Conservation (phyloP, 1,140 invertebrate genomes). For the Plutomurus gul region DNA sequence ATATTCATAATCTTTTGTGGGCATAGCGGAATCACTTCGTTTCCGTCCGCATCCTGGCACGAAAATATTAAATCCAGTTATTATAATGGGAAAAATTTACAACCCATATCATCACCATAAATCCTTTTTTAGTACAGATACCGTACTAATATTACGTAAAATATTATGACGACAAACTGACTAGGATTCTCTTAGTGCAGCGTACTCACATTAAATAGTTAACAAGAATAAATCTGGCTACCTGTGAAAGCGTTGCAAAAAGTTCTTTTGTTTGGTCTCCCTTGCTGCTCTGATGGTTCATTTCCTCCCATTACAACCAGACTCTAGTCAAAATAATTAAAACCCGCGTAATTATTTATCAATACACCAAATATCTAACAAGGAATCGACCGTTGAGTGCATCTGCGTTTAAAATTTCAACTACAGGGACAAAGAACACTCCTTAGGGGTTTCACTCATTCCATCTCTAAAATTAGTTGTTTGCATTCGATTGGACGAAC, state of each 20-base stretch:
- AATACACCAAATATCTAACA: neutral
- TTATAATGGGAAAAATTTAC: neutral
- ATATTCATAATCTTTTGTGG: slow-evolving; percentile 70
- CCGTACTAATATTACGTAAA: too few relatives aligned
- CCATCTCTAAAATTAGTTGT: too few relatives aligned
- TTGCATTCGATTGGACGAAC: too few relatives aligned
- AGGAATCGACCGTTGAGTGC: neutral
- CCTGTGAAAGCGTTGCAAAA: slow-evolving; percentile 53
- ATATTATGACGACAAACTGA: too few relatives aligned
- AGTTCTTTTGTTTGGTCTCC: slow-evolving; percentile 44
- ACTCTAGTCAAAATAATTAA: slow-evolving; percentile 29
- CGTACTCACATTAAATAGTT: too few relatives aligned
- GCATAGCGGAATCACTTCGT: slow-evolving; percentile 65
- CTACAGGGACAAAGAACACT: too few relatives aligned
- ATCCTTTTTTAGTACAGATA: neutral
- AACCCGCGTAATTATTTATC: neutral
- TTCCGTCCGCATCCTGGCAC: slow-evolving; percentile 52
- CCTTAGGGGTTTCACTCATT: too few relatives aligned
- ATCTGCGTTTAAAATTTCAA: too few relatives aligned
- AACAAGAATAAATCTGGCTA: too few relatives aligned
- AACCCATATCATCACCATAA: slow-evolving; percentile 22
- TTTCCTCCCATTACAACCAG: slow-evolving; percentile 3
- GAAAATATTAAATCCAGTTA: neutral
- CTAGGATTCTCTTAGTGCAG: too few relatives aligned
- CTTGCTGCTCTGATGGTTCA: slow-evolving; percentile 12